Conservation (phyloP, 2,113 vertebrate genomes). For the Coreoperca whiteheadi region DNA sequence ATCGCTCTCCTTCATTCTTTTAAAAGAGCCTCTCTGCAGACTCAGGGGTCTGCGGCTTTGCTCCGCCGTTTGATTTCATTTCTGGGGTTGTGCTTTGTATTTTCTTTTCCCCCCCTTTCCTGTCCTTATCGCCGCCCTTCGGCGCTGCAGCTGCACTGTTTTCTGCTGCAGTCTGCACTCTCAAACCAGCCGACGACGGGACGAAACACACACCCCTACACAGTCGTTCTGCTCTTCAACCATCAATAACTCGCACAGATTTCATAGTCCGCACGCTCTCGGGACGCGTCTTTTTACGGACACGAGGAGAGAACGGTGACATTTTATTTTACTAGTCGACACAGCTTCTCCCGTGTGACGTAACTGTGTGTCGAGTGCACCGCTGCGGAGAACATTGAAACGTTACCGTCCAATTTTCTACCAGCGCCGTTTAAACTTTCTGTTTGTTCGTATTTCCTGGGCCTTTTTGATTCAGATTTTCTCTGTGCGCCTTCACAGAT, state of each 20-base stretch:
- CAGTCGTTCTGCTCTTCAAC: neutral
- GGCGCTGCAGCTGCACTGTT: slow-evolving; percentile 49
- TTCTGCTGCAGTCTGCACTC: slow-evolving; percentile 66
- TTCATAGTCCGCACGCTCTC: neutral
- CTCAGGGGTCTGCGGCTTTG: slow-evolving; percentile 45
- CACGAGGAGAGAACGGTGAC: neutral
- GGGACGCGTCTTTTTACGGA: neutral
- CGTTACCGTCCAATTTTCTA: neutral
- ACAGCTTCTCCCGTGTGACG: no score
- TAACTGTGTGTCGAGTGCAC: neutral
- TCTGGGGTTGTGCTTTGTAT: neutral
- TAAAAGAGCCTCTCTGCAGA: slow-evolving; percentile 46
- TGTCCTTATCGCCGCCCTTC: slow-evolving; percentile 61
- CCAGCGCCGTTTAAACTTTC: neutral
- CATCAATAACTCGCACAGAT: neutral
- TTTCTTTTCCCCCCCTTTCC: neutral
- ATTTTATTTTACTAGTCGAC: neutral
- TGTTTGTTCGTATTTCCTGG: neutral
- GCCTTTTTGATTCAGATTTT: neutral
- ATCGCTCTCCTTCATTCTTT: slow-evolving; percentile 12
- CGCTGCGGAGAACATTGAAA: neutral
- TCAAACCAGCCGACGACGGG: neutral
- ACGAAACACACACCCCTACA: slow-evolving; percentile 11
- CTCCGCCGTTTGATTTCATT: slow-evolving; percentile 52
- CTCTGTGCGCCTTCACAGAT: neutral